phyloP scores from a whole-genome alignment of 2,888 invertebrate genomes.

The Drosophila yooni region DNA sequence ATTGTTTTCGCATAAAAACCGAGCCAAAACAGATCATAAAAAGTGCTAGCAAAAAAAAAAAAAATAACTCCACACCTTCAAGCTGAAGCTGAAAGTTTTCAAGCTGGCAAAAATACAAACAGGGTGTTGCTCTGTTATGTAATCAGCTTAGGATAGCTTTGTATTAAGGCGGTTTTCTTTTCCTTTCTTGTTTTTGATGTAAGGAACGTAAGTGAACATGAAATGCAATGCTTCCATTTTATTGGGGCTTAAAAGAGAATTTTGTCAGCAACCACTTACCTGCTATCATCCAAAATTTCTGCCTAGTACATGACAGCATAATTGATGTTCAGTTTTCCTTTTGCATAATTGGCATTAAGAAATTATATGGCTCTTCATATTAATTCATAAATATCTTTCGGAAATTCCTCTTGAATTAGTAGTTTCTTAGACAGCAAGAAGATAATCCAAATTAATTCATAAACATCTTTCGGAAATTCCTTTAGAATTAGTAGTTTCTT shows the following conservation, averaged over 20 bases:
- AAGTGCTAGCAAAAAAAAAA: constrained; percentile 13
- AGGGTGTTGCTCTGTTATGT: not conserved
- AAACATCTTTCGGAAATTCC: not conserved
- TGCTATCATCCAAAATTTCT: not conserved
- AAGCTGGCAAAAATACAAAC: constrained; percentile 1
- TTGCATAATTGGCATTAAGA: not conserved
- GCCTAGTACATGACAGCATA: not conserved
- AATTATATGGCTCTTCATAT: not conserved
- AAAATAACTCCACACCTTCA: constrained; percentile 9
- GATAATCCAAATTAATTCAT: not conserved
- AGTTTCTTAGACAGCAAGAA: not conserved
- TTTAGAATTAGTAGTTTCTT: not conserved
- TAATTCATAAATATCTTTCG: not conserved
- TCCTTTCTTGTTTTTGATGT: not conserved
- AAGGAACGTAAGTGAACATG: not conserved
- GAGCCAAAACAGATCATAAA: constrained; percentile 58
- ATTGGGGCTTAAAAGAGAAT: not conserved
- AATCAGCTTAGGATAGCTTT: not conserved
- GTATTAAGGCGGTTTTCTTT: not conserved
- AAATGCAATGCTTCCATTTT: not conserved
- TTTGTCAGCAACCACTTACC: not conserved
- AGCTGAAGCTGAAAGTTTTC: constrained; percentile 19
- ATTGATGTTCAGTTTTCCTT: not conserved
- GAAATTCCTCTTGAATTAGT: not conserved
- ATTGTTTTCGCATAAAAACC: constrained; percentile 74